Base-by-base conservation (phyloP, 1,140 invertebrate species). In the Drosophila baimaii region DNA sequence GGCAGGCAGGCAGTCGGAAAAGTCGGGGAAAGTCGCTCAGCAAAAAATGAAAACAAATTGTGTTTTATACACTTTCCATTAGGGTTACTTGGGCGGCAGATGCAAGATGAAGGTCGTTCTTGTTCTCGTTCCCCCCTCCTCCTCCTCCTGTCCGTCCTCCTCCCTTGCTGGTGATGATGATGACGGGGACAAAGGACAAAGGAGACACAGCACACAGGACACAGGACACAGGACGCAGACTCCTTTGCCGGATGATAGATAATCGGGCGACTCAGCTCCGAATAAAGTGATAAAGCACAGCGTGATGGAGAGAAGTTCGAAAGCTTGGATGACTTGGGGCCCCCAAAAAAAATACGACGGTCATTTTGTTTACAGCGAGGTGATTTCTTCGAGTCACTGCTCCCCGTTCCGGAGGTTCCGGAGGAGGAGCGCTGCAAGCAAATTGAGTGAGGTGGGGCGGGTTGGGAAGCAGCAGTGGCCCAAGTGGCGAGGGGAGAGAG, bases 11-110 rank as follows among this genome's bases (percentile, higher is more conserved):
- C 57, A 54, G 61, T 65, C 44, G 63, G 23, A 29, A 69, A 64
- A 58, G 27, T 58, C 33, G 39, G 23, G 43, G 29, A 83, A 75
- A 71, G 58, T 81, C 78, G 69, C 75, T 75, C 43, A 55, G 63
- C 65, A 69, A 73, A 85, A 71, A 88, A 86, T 88, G 75, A 89
- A 85, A 89, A 89, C 79, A 88, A 86, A 86, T 89, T 86, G 79
- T 84, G 76, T 63, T 76, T 74, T 70, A 70, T 69, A 83, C 47
- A 70, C 64, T 63, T 79, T 59, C 56, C 57, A 88, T 85, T 79
- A 82, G 75, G 79, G 82, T 63, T 69, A 82, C 46, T 62, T 62
- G 49, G 33, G 64, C 54, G 29, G 23, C 23, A 29, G 25, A 23
- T 35, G 39, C 39, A 31, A 31, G 46, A 23, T 69, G 68, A 70